Conservation (phyloP, 2,113 vertebrate genomes). For the Tenebrosternarchus preto region DNA sequence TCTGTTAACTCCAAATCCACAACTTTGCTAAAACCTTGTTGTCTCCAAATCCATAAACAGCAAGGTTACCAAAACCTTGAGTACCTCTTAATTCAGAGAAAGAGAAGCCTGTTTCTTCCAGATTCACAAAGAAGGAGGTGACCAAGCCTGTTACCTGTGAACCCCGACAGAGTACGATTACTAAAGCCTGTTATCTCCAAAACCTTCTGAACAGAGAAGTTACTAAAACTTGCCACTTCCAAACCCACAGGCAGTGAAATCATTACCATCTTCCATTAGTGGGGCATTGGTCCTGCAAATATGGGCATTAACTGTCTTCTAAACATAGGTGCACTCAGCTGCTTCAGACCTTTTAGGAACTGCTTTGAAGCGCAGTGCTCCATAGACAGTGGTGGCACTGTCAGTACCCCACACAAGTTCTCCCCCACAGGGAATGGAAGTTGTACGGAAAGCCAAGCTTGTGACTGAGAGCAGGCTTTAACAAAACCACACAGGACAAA, state of each 20-base stretch:
- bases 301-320: conserved; percentile 33
- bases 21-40: no score
- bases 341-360: background rate
- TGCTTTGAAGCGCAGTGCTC: background rate
- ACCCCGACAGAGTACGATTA: no score
- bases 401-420: background rate
- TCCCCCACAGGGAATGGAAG: background rate
- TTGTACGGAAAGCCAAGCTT: background rate
- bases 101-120: no score
- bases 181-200: no score
- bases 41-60: no score
- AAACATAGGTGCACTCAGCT: background rate
- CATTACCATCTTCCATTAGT: background rate
- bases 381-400: background rate
- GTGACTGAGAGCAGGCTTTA: background rate
- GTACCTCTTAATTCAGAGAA: no score
- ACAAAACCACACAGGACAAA: background rate
- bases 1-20: no score
- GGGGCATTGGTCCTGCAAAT: conserved; percentile 53
- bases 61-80: no score
- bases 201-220: no score
- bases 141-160: no score
- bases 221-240: background rate
- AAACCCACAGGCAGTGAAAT: conserved; percentile 60
- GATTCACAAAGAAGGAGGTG: no score